These are phyloP conservation scores for Propithecus perrieri DNA, from an alignment of 2,797 vertebrate genomes.

Conservation along the genomic window DNA sequence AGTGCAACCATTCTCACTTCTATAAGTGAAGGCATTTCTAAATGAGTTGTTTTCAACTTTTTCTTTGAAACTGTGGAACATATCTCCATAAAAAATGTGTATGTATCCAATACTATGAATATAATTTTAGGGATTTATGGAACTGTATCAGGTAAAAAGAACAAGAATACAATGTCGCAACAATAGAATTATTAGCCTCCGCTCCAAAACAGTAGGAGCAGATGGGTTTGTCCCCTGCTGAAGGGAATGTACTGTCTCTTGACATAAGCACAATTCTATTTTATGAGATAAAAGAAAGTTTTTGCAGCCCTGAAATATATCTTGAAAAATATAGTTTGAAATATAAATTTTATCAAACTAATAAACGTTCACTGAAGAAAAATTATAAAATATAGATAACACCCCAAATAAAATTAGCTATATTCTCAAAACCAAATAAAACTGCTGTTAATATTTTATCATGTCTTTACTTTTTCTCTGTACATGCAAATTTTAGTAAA, in stretches of 20 bases:
- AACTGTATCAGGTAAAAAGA: neutral
- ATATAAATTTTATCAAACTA: neutral
- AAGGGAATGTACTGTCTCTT: neutral
- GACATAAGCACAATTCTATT: neutral
- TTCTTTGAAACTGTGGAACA: neutral
- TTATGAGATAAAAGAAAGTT: neutral
- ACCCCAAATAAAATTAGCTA: neutral
- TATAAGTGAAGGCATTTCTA: neutral
- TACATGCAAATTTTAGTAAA: neutral
- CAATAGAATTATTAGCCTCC: neutral
- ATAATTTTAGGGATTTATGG: neutral
- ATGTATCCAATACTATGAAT: neutral
- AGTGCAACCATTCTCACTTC: neutral
- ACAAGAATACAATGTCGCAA: neutral
- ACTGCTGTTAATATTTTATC: neutral
- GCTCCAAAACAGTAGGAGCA: neutral
- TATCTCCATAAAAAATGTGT: neutral
- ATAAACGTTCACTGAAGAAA: neutral
- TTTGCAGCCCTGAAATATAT: neutral
- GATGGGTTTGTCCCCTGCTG: neutral
- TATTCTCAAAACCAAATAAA: neutral
- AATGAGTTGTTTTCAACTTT: neutral
- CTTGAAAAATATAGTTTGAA: neutral
- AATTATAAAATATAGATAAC: neutral
- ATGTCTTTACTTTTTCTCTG: neutral